Evolutionary conservation across 1,140 invertebrate species (phyloP).

Genomic region (Caenorhabditis briggsae): DNA sequence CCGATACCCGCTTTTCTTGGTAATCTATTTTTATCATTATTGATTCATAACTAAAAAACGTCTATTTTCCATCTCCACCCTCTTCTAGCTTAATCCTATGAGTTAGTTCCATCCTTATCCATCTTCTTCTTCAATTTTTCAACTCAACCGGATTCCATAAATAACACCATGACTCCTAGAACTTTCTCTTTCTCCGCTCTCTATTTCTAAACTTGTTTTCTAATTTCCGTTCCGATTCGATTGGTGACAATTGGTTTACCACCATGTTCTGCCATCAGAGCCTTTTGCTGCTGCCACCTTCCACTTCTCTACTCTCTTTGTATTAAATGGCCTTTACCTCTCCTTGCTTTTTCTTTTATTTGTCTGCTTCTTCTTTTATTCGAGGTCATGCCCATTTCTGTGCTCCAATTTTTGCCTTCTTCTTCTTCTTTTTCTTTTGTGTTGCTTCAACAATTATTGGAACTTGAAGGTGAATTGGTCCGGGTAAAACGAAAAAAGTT

Average conservation of each 20-base stretch:
- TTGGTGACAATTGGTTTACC: constrained; percentile 48
- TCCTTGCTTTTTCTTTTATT: constrained; percentile 7
- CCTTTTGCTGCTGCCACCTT: constrained; percentile 37
- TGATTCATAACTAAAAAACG: too few relatives aligned
- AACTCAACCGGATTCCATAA: background rate
- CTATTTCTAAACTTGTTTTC: background rate
- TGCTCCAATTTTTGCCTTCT: constrained; percentile 43
- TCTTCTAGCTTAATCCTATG: too few relatives aligned
- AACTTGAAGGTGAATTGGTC: constrained; percentile 16
- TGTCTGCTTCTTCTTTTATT: constrained; percentile 33
- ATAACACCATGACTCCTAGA: background rate
- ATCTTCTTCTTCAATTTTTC: background rate
- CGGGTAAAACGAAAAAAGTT: background rate
- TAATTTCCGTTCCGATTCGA: constrained; percentile 12
- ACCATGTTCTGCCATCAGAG: constrained; percentile 27
- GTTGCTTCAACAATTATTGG: constrained; percentile 50
- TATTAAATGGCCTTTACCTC: constrained; percentile 56
- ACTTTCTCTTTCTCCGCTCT: background rate
- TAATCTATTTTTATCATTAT: too few relatives aligned
- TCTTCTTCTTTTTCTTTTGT: background rate
- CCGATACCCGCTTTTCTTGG: too few relatives aligned
- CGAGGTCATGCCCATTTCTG: constrained; percentile 51
- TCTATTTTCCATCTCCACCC: too few relatives aligned
- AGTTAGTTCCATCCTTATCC: too few relatives aligned
- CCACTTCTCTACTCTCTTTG: constrained; percentile 23